A percentile compares a stretch with the other conserved stretches of the same genome.
phyloP scores from a whole-genome alignment of 2,888 invertebrate species.

The Drosophila colorata region DNA sequence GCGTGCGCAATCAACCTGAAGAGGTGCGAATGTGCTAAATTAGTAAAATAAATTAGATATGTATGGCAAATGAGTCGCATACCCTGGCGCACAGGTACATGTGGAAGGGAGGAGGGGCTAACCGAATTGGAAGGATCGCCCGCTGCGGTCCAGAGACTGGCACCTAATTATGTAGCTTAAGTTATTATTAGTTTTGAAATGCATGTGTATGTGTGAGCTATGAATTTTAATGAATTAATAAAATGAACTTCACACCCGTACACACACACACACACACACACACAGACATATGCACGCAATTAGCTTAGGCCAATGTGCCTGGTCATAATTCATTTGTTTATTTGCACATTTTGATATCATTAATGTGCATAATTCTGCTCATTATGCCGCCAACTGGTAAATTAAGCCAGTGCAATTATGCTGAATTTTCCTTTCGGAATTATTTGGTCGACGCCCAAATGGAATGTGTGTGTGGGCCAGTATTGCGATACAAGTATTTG shows the following conservation, averaged over 20 bases:
- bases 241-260: slow-evolving; percentile 62
- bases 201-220: slow-evolving; percentile 51
- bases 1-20: slow-evolving; percentile 62
- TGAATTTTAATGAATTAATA: slow-evolving; percentile 79
- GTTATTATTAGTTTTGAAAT: slow-evolving; percentile 72
- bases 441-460: slow-evolving; percentile 4
- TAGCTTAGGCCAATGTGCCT: slow-evolving; percentile 31
- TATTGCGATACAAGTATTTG: neutral
- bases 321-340: slow-evolving; percentile 68
- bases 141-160: slow-evolving; percentile 46
- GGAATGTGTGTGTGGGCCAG: neutral
- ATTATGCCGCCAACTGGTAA: slow-evolving; percentile 17
- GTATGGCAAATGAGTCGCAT: slow-evolving; percentile 45
- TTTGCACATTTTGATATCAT: slow-evolving; percentile 70
- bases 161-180: slow-evolving; percentile 75
- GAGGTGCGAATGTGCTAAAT: slow-evolving; percentile 75
- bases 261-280: slow-evolving; percentile 6
- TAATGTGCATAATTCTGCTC: slow-evolving; percentile 64
- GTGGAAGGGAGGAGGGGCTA: neutral
- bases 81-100: neutral
- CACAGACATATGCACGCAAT: slow-evolving; percentile 34
- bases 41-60: slow-evolving; percentile 77
- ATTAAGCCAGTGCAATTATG: slow-evolving; percentile 17
- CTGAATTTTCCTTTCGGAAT: slow-evolving; percentile 5
- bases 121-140: slow-evolving; percentile 19